A percentile compares a stretch with the other conserved stretches of the same genome.
phyloP scores from a whole-genome alignment of 2,888 invertebrate species.

The Synanthedon formicaeformis region DNA sequence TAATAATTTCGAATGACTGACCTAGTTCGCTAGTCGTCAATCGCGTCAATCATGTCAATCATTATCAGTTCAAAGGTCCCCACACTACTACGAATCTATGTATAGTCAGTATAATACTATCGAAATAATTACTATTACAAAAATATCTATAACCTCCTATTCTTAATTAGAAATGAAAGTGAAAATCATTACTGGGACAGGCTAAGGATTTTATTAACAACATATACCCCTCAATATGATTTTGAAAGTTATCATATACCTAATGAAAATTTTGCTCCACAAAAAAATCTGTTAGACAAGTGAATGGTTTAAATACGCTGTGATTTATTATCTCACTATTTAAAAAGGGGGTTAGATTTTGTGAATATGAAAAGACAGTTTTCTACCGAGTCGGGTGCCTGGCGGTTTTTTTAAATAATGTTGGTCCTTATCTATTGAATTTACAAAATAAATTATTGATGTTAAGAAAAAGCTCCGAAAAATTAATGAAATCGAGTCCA shows the following conservation, averaged over 20 bases:
- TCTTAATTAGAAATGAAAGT: constrained; percentile 51
- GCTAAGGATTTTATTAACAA: constrained; percentile 66
- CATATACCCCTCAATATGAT: constrained; percentile 48
- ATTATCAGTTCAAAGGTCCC: constrained; percentile 24
- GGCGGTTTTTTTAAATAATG: neutral
- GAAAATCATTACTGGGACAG: constrained; percentile 51
- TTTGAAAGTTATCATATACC: constrained; percentile 36
- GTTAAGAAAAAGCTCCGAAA: neutral
- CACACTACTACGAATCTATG: constrained; percentile 24
- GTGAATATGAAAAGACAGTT: neutral
- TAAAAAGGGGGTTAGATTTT: neutral
- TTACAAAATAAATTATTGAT: too few species aligned
- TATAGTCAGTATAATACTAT: constrained; percentile 44
- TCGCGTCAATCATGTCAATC: neutral
- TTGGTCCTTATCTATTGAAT: neutral
- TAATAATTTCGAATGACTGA: constrained; percentile 11
- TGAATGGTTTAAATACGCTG: neutral
- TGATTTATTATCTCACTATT: neutral
- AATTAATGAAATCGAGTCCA: neutral
- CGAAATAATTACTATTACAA: constrained; percentile 61
- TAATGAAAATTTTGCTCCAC: constrained; percentile 22
- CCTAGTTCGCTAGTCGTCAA: neutral
- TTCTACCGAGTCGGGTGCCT: neutral
- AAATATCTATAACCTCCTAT: constrained; percentile 64
- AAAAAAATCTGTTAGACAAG: constrained; percentile 26